phyloP scores from a whole-genome alignment of 2,113 vertebrate genomes.

The Mirza zaza region DNA sequence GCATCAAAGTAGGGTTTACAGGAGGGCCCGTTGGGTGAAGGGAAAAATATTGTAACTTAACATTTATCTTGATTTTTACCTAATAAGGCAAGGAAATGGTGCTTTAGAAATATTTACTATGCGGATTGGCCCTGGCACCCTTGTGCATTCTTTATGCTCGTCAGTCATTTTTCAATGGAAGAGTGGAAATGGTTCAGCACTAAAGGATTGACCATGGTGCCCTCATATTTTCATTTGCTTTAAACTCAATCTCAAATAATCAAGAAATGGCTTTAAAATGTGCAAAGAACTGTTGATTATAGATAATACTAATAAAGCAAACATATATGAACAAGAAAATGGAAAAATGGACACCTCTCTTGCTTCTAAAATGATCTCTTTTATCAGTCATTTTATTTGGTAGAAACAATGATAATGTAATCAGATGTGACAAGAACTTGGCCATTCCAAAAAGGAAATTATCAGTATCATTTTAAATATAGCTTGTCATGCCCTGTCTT shows the following conservation, averaged over 20 bases:
- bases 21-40: background rate
- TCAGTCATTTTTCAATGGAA: background rate
- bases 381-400: background rate
- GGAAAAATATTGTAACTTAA: background rate
- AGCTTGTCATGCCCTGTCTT: conserved; percentile 1
- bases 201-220: background rate
- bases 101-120: background rate
- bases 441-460: conserved; percentile 1
- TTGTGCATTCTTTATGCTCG: background rate
- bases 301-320: conserved; percentile 36
- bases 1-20: background rate
- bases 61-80: background rate
- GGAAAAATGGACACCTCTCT: background rate
- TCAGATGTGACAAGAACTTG: background rate
- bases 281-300: background rate
- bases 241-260: background rate
- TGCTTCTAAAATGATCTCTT: background rate
- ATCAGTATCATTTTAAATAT: conserved; percentile 7
- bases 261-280: conserved; percentile 1
- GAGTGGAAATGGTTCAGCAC: background rate
- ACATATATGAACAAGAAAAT: background rate
- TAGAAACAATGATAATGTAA: background rate
- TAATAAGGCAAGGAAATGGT: background rate
- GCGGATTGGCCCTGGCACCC: background rate
- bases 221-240: background rate